Evolutionary conservation across 2,797 vertebrate genomes (phyloP).

Genomic region (Acridotheres tristis): DNA sequence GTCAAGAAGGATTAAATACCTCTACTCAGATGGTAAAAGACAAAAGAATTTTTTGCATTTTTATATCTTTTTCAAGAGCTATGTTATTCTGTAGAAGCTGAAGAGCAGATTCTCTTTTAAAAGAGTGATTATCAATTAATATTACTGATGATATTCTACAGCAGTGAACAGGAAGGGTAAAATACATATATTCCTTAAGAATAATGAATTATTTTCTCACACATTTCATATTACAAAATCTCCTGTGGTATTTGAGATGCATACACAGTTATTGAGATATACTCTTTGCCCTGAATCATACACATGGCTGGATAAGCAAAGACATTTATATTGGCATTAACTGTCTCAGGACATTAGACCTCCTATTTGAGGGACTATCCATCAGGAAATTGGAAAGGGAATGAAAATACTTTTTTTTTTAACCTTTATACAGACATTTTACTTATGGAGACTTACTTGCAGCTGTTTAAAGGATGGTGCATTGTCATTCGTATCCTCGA

Average conservation of each 20-base stretch:
- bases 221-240: background rate
- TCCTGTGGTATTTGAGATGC: background rate
- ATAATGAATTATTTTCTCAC: background rate
- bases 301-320: background rate
- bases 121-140: background rate
- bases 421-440: background rate
- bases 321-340: background rate
- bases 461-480: slow-evolving; percentile 77
- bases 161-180: background rate
- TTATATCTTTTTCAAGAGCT: background rate
- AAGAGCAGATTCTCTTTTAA: background rate
- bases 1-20: background rate
- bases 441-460: slow-evolving; percentile 78
- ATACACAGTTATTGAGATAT: background rate
- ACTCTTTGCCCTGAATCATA: background rate
- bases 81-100: background rate
- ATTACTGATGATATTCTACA: background rate
- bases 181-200: background rate
- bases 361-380: background rate
- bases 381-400: background rate
- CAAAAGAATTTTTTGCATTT: background rate
- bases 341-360: background rate
- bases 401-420: background rate
- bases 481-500: slow-evolving; percentile 88
- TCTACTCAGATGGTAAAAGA: background rate